Base-by-base conservation (phyloP, 2,888 invertebrate species). In the Chironomus riparius region DNA sequence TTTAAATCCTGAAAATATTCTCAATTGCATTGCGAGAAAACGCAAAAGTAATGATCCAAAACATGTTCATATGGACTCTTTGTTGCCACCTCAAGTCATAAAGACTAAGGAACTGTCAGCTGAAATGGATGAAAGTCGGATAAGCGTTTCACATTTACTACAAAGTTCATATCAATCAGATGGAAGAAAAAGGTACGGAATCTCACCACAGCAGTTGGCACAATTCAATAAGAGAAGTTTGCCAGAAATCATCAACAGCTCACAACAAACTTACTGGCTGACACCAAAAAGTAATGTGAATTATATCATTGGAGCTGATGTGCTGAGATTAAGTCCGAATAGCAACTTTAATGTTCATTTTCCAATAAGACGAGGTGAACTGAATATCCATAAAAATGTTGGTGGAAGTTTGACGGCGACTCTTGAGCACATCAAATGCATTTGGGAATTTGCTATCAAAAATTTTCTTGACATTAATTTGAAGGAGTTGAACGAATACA, bases 181-280 rank as follows among this genome's bases (percentile, higher is more conserved):
- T 80, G 95, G 94, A 0, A 87, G 91, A 0, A 84, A 92, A 76
- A 85, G 93, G 38, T 91, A 94, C 79, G 94, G 94, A 0, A 95
- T 95, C 0, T 94, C 95, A 0, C 93, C 94, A 0, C 93, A 95
- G 80, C 94, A 95, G 85, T 92, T 95, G 73, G 91, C 94, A 0
- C 92, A 93, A 0, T 94, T 93, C 80, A 97, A 97, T 83, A 87
- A 92, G 62, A 86, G 92, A 77, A 91, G 93, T 0, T 85, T 88
- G 61, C 92, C 94, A 0, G 93, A 93, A 82, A 84, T 86, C 65
- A 84, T 87, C 0, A 86, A 85, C 7, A 86, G 87, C 4, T 87
- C 86, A 2, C 87, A 86, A 56, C 87, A 87, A 0, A 86, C 86
- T 65, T 22, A 15, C 56, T 90, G 90, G 90, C 84, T 88, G 0